Percentiles rank a stretch among this genome's conserved stretches.
Conservation (phyloP, 2,797 vertebrate genomes). For the Loris lydekkerianus region DNA sequence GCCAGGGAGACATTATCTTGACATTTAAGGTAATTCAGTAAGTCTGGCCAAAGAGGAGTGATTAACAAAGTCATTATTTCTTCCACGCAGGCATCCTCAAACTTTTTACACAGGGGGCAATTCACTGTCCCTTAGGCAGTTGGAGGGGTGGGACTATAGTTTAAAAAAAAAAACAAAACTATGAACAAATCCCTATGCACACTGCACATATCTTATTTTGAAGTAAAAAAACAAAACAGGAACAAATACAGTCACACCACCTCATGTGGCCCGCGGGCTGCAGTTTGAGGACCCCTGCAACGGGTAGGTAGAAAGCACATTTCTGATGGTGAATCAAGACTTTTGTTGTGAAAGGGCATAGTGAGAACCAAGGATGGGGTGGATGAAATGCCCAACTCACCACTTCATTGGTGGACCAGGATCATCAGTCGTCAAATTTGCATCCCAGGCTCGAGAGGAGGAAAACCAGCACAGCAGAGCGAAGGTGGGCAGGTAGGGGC, state of each 20-base stretch:
- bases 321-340: background rate
- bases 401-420: background rate
- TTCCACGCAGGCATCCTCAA: background rate
- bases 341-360: background rate
- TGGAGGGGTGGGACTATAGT: too few relatives aligned
- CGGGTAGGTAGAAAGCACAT: background rate
- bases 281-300: too few relatives aligned
- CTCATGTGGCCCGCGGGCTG: too few relatives aligned
- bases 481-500: background rate
- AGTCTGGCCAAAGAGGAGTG: constrained; percentile 60
- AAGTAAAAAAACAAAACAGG: too few relatives aligned
- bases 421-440: background rate
- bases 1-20: constrained; percentile 62
- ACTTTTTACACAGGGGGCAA: too few relatives aligned
- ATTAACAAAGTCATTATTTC: constrained; percentile 71
- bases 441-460: background rate
- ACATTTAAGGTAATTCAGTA: constrained; percentile 70
- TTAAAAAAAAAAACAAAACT: too few relatives aligned
- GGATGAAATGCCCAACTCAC: background rate
- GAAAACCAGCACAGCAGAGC: background rate
- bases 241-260: too few relatives aligned
- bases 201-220: too few relatives aligned
- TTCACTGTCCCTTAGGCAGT: too few relatives aligned
- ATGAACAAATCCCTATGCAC: too few relatives aligned
- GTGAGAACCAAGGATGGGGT: background rate